Percentiles rank a stretch among this genome's conserved stretches.
Evolutionary conservation across 1,140 invertebrate genomes (phyloP).

Genomic region (Saxidomus purpurata): DNA sequence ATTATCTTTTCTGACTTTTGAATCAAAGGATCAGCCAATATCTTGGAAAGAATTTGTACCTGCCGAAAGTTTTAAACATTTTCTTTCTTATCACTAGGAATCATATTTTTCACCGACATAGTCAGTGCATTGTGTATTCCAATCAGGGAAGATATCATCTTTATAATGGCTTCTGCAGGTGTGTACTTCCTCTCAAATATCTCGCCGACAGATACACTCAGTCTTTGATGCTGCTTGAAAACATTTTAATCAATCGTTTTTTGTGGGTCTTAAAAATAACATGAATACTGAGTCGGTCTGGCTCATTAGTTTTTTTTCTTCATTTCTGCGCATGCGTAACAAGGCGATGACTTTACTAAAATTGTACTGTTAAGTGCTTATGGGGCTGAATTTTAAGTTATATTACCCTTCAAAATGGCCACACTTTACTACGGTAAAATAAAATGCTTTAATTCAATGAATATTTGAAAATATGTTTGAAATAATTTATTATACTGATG

Average conservation of each 20-base stretch:
- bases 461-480: too few species aligned
- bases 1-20: too few species aligned
- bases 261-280: background rate
- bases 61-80: background rate
- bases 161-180: conserved; percentile 33
- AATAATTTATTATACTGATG: too few species aligned
- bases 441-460: too few species aligned
- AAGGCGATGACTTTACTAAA: too few species aligned
- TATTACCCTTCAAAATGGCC: too few species aligned
- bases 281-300: background rate
- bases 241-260: background rate
- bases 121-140: conserved; percentile 9
- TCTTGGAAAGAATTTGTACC: too few species aligned
- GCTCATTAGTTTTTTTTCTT: background rate
- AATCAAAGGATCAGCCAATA: too few species aligned
- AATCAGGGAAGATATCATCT: conserved; percentile 10
- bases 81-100: background rate
- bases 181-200: background rate
- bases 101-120: conserved; percentile 16
- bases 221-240: background rate
- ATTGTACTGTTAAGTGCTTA: too few species aligned
- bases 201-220: background rate
- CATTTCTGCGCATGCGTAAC: too few species aligned
- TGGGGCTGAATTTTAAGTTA: too few species aligned
- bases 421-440: too few species aligned